Evolutionary conservation across 2,113 vertebrate species (phyloP).

Genomic region (Poecilia latipinna): DNA sequence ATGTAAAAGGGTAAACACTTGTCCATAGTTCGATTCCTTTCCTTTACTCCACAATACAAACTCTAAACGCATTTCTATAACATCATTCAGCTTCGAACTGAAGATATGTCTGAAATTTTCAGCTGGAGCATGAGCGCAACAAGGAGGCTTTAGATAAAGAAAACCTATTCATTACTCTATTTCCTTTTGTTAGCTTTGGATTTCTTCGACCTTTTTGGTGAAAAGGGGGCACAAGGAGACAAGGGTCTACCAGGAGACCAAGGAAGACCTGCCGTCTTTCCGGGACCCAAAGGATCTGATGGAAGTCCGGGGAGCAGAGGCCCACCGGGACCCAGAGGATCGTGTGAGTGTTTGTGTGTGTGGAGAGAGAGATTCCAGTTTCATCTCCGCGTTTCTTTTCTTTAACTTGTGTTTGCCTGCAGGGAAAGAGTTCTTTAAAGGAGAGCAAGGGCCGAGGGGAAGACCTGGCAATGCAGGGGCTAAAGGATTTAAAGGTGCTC

Average conservation of each 20-base stretch:
- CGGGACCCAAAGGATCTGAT: constrained; percentile 59
- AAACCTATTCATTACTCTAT: background rate
- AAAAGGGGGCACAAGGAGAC: constrained; percentile 64
- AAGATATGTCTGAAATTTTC: background rate
- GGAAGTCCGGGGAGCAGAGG: constrained; percentile 66
- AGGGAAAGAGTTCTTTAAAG: constrained; percentile 71
- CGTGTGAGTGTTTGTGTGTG: constrained; percentile 67
- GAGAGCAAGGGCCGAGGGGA: constrained; percentile 58
- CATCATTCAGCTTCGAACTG: background rate
- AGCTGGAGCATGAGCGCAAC: background rate
- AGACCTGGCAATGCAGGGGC: constrained; percentile 66
- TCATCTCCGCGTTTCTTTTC: background rate
- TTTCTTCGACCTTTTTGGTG: constrained; percentile 62
- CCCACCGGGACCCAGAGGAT: constrained; percentile 66
- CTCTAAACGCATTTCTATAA: background rate
- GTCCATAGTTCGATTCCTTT: background rate
- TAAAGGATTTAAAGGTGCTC: constrained; percentile 77
- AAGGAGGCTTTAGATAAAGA: background rate
- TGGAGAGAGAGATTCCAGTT: background rate
- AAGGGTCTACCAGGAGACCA: constrained; percentile 70
- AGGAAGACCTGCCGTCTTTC: constrained; percentile 62
- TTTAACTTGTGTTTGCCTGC: constrained; percentile 26
- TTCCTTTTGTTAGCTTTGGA: constrained; percentile 43
- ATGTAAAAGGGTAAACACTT: background rate
- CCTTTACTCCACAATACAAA: too few species aligned